These are phyloP conservation scores for Ferdinandea cuprea DNA, from an alignment of 2,888 invertebrate species.

Conservation along the genomic window DNA sequence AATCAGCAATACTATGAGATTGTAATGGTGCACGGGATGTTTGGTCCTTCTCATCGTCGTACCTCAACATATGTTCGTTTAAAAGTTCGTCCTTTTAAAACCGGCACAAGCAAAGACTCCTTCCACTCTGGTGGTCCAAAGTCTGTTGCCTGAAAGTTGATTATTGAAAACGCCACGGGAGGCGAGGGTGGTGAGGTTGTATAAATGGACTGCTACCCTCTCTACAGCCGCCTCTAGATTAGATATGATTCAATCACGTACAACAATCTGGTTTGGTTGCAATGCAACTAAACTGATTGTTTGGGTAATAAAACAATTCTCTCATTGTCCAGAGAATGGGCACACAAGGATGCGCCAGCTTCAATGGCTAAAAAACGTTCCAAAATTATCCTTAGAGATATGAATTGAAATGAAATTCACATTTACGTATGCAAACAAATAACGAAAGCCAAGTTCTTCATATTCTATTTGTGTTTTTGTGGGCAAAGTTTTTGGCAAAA, in stretches of 20 bases:
- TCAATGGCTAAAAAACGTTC: conserved; percentile 38
- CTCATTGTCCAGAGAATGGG: conserved; percentile 36
- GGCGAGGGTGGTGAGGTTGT: conserved; percentile 9
- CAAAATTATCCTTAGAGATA: conserved; percentile 51
- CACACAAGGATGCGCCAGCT: not conserved
- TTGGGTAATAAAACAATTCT: conserved; percentile 68
- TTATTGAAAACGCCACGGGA: conserved; percentile 60
- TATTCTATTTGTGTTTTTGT: not conserved
- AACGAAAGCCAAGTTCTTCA: conserved; percentile 27
- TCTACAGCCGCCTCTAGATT: conserved; percentile 17
- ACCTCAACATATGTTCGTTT: conserved; percentile 57
- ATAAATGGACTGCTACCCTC: not conserved
- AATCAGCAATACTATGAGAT: conserved; percentile 66
- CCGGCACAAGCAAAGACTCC: conserved; percentile 16
- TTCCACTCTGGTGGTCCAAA: not conserved
- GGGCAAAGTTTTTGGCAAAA: not conserved
- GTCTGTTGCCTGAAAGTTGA: conserved; percentile 50
- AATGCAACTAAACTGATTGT: conserved; percentile 64
- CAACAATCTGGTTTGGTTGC: conserved; percentile 54
- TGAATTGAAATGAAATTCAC: conserved; percentile 46
- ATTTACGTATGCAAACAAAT: conserved; percentile 38
- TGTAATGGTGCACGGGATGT: conserved; percentile 58
- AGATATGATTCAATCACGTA: conserved; percentile 72
- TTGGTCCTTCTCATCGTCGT: conserved; percentile 21
- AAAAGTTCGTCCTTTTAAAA: conserved; percentile 64